Base-by-base conservation (phyloP, 2,888 invertebrate genomes). In the Sussaba pulchella region DNA sequence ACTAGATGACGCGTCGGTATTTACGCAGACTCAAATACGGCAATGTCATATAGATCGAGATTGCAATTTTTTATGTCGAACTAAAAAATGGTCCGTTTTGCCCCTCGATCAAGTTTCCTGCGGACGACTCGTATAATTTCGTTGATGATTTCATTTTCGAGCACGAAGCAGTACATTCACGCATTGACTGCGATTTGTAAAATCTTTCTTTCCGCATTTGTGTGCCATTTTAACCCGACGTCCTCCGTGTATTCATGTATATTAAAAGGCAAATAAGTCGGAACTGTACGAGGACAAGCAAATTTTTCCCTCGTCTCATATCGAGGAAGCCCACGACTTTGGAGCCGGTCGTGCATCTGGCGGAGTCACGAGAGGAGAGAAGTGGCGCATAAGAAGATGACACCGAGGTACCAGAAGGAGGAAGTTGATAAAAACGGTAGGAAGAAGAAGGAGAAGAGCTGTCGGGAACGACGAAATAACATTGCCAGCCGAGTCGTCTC, bases 401-500 rank as follows among this genome's bases (percentile, higher is more conserved):
- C 19, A 66, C 36, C 63, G 31, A 31, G 2, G 63, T 14, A 10
- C 52, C 17, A 21, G 57, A 47, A 31, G 63, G 57, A 52, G 43
- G 70, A 57, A 47, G 74, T 70, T 59, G 63, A 70, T 41, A 67
- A 71, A 77, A 41, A 72, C 12, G 39, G 66, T 54, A 47, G 54
- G 21, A 50, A 52, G 45, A 45, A 21, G 31, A 57, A 52, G 67
- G 69, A 41, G 73, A 47, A 61, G 70, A 70, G 79, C 67, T 66
- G 81, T 71, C 61, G 74, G 57, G 71, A 78, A 71, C 78, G 74
- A 54, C 74, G 70, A 82, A 82, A 81, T 81, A 81, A 81, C 78
- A 83, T 78, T 73, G 81, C 78, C 24, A 45, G 26, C 14, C 39
- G 66, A 70, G 47, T 31, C 74, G 75, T 78, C 78, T 78, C 78